Percentiles rank a stretch among this genome's conserved stretches.
phyloP scores from a whole-genome alignment of 1,140 invertebrate species.

The Listronotus bonariensis region DNA sequence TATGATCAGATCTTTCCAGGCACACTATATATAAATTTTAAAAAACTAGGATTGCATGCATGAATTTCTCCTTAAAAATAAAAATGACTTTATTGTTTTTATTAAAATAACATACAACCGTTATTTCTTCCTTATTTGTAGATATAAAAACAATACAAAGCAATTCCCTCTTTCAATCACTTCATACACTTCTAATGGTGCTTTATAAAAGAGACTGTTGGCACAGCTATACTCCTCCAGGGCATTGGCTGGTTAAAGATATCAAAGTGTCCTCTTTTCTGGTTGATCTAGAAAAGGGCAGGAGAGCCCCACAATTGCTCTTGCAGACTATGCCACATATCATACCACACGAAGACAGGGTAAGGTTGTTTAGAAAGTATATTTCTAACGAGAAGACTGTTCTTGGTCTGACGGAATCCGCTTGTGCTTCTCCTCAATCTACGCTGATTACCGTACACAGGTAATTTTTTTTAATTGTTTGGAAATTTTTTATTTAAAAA shows the following conservation, averaged over 20 bases:
- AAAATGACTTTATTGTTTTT: too few relatives aligned
- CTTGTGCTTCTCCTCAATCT: slow-evolving; percentile 79
- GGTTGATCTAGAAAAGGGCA: slow-evolving; percentile 88
- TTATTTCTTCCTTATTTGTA: slow-evolving; percentile 53
- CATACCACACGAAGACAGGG: slow-evolving; percentile 93
- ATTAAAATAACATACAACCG: too few relatives aligned
- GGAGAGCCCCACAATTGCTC: slow-evolving; percentile 81
- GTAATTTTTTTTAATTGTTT: too few relatives aligned
- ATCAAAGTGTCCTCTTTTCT: slow-evolving; percentile 86
- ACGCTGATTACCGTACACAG: slow-evolving; percentile 91
- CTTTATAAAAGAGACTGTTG: slow-evolving; percentile 93
- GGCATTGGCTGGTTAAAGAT: slow-evolving; percentile 94
- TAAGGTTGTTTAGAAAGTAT: slow-evolving; percentile 91
- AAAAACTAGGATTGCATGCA: too few relatives aligned
- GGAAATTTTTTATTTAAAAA: too few relatives aligned
- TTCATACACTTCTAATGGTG: slow-evolving; percentile 88
- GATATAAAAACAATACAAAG: slow-evolving; percentile 77
- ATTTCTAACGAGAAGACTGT: slow-evolving; percentile 90
- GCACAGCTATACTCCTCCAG: slow-evolving; percentile 77
- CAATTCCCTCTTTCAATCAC: slow-evolving; percentile 79
- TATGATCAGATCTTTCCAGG: too few relatives aligned
- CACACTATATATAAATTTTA: too few relatives aligned
- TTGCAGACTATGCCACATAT: slow-evolving; percentile 96
- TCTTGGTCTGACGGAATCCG: slow-evolving; percentile 84
- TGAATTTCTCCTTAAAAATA: too few relatives aligned